Base-by-base conservation (phyloP, 2,113 vertebrate species). In the Falcunculus frontatus region DNA sequence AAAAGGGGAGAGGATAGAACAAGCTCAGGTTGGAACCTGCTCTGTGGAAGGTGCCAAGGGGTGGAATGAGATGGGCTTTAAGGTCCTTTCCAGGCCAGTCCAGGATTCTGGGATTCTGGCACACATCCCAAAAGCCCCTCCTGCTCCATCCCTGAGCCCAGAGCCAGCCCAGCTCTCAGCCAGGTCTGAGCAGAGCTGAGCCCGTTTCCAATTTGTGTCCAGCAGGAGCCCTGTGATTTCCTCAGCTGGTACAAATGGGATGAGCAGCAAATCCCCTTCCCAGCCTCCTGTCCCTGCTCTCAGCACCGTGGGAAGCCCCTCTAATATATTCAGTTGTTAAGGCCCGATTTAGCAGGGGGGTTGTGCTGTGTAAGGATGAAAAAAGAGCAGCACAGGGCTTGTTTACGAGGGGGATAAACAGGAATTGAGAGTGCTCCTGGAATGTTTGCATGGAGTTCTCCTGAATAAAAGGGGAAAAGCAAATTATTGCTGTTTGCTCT, bases 401-500 rank as follows among this genome's bases (percentile, higher is more conserved):
- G 47, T 64, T 80, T 82, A 22, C 41, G 81, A 81, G 59, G 52
- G 81, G 46, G 23, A 90, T 56, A 95, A 94, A 91, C 88, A 84
- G 26, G 47, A 62, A 73, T 7, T 55, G 72, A 52, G 75, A 73
- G 72, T 20, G 50, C 56, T 92, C 78, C 37, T 42, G 46, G 23
- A 91, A 91, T 75, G 53, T 69, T 76, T 86, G 84, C 67, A 78
- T 87, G 1, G 10, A 86, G 69, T 59, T 94, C 72, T 91, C 68
- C 78, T 16, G 56, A 52, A 91, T 64, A 41, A 76, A 83, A 84
- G 29, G 49, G 39, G 53, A 39, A 91, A 85, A 52, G 78, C 64
- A 76, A 93, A 89, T 91, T 79, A 49, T 87, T 18, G 6, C 60
- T 85, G 68, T 96, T 94, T 93, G 94, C 96, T 91, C 89, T 73